A percentile compares a stretch with the other conserved stretches of the same genome.
Evolutionary conservation across 2,888 invertebrate species (phyloP).

Genomic region (Pammene fasciana): DNA sequence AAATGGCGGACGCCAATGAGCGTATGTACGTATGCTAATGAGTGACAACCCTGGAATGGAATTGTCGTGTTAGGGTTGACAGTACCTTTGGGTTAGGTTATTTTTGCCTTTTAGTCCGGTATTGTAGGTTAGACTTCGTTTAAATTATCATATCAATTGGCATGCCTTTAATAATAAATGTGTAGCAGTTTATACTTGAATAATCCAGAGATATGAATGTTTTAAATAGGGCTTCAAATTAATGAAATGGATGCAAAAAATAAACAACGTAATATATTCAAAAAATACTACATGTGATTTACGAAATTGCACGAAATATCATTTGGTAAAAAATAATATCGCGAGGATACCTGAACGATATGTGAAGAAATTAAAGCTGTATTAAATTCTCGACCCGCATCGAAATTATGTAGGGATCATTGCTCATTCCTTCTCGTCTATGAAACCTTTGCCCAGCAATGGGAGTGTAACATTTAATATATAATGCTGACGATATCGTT

Average conservation of each 20-base stretch:
- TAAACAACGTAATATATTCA: not conserved
- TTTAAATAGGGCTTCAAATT: not conserved
- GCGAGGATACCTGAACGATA: not conserved
- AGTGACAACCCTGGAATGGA: conserved; percentile 79
- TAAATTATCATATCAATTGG: conserved; percentile 5
- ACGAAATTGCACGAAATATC: not conserved
- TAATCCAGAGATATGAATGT: not conserved
- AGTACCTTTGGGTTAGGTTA: conserved; percentile 57
- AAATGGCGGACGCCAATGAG: conserved; percentile 60
- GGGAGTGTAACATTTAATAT: no score
- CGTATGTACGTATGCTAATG: conserved; percentile 79
- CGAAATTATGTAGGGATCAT: no score
- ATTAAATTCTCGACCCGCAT: no score
- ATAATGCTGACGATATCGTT: no score
- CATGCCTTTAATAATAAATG: not conserved
- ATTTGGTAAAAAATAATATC: not conserved
- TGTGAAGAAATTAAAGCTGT: not conserved
- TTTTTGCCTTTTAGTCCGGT: conserved; percentile 11
- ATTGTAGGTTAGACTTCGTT: not conserved
- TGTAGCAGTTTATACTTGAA: not conserved
- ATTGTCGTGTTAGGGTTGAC: conserved; percentile 80
- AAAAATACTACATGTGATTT: not conserved
- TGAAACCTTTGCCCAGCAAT: no score
- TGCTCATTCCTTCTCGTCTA: no score
- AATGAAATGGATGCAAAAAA: not conserved